Evolutionary conservation across 2,113 vertebrate genomes (phyloP), one percentile per base, ranked within the genome.

Genomic region (Pelmatolapia mariae): DNA sequence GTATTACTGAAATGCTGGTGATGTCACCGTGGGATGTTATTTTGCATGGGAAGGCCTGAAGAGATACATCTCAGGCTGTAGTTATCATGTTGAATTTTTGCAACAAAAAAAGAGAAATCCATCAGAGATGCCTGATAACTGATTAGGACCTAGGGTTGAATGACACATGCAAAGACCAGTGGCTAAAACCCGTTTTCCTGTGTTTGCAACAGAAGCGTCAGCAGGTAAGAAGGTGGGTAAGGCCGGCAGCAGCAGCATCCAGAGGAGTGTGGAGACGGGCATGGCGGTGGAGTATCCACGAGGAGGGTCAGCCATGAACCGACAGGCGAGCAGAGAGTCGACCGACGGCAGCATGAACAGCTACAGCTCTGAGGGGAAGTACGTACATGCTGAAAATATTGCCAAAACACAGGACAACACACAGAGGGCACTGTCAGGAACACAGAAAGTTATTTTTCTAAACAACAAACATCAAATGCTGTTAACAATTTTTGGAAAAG

Each of bases 361-460:
- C 94, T 99, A 99, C 31, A 99, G 98, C 96, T 99, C 99, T 0
- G 99, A 99, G 97, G 99, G 98, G 93, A 99, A 99, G 99, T 99
- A 95, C 94, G 99, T 98, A 87, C 45, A n/a, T 29, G 10, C 7
- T 50, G 43, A 31, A 2, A 29, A 76, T 76, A 47, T 26, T 29
- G 68, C 2, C 13, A 45, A 18, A 29, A 47, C 43, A 31, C 43
- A 11, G 13, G 5, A 29, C 22, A 76, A 29, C 22, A 12, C 24
- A 11, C 24, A 50, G 24, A 50, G 24, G 16, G 3, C 43, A 50
- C 43, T 19, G 8, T 18, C 66, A 73, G 66, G n/a, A 43, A 43
- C 61, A 66, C n/a, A 43, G 19, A 22, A 71, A 43, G n/a, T 24
- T 43, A 43, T 16, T 3, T 43, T 43, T 71, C n/a, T 68, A 71